Conservation (phyloP, 2,797 vertebrate genomes). For the Sciurus vulgaris region DNA sequence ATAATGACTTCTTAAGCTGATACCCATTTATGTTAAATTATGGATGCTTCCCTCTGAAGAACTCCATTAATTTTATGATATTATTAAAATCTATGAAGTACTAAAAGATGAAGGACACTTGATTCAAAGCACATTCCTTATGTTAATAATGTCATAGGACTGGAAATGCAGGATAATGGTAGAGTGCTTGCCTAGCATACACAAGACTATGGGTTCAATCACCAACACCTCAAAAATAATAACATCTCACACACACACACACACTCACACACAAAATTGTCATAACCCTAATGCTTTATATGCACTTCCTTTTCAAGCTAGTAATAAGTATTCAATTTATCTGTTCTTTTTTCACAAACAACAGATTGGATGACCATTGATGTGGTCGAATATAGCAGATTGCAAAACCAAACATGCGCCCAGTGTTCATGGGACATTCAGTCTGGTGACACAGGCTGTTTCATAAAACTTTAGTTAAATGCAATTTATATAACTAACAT, state of each 20-base stretch:
- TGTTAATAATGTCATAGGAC: too few relatives aligned
- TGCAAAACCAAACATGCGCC: not conserved
- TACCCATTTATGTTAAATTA: not conserved
- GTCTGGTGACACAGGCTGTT: not conserved
- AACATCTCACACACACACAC: too few relatives aligned
- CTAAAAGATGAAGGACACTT: not conserved
- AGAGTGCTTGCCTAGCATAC: too few relatives aligned
- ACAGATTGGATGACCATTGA: not conserved
- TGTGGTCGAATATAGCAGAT: not conserved
- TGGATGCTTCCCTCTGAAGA: not conserved
- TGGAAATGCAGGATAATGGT: too few relatives aligned
- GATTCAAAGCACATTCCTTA: not conserved
- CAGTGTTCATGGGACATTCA: not conserved
- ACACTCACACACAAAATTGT: not conserved
- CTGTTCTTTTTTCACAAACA: not conserved
- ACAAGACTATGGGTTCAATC: too few relatives aligned
- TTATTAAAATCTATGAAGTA: conserved; percentile 8
- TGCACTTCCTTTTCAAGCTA: not conserved
- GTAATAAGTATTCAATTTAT: not conserved
- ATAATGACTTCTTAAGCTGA: not conserved
- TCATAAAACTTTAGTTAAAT: not conserved
- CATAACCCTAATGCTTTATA: not conserved
- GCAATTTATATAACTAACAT: not conserved
- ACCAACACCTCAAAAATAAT: too few relatives aligned
- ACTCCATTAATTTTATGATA: not conserved